Evolutionary conservation across 1,140 invertebrate species (phyloP).

Genomic region (Aphelenchoides avenae): DNA sequence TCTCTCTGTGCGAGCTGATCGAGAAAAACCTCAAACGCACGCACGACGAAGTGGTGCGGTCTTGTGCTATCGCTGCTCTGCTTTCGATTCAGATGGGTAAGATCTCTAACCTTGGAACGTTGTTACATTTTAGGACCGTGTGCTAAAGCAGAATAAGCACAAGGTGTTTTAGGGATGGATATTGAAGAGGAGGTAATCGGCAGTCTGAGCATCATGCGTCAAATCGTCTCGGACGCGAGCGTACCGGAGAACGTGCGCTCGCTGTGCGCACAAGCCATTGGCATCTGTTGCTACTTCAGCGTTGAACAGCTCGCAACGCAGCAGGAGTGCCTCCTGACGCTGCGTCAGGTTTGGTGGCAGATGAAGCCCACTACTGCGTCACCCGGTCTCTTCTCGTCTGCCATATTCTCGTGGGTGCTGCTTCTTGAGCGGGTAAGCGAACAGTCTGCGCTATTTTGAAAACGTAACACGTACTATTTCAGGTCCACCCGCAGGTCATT

Average conservation of each 20-base stretch:
- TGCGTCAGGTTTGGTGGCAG: constrained; percentile 22
- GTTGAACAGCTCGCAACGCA: constrained; percentile 35
- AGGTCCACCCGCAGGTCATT: constrained; percentile 33
- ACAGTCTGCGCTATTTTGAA: constrained; percentile 7
- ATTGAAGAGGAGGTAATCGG: constrained; percentile 23
- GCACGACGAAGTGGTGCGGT: constrained; percentile 24
- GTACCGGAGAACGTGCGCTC: constrained; percentile 16
- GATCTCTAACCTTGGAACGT: too few relatives aligned
- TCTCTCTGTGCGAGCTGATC: constrained; percentile 27
- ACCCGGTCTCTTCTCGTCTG: constrained; percentile 30
- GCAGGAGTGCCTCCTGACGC: constrained; percentile 28
- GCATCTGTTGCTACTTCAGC: constrained; percentile 41
- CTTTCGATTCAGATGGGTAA: constrained; percentile 33
- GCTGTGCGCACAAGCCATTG: constrained; percentile 32
- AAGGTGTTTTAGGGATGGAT: constrained; percentile 27
- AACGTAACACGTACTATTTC: constrained; percentile 11
- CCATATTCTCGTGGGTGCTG: constrained; percentile 34
- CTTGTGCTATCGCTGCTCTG: constrained; percentile 30
- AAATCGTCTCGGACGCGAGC: constrained; percentile 7
- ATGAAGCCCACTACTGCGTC: constrained; percentile 19
- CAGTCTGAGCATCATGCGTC: constrained; percentile 7
- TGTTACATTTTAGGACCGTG: too few relatives aligned
- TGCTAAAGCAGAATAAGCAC: too few relatives aligned
- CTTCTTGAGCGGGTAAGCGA: constrained; percentile 29
- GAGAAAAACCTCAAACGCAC: constrained; percentile 48